Evolutionary conservation across 2,888 invertebrate species (phyloP), one percentile per base, ranked within the genome.

Genomic region (Apodemia hepburni): DNA sequence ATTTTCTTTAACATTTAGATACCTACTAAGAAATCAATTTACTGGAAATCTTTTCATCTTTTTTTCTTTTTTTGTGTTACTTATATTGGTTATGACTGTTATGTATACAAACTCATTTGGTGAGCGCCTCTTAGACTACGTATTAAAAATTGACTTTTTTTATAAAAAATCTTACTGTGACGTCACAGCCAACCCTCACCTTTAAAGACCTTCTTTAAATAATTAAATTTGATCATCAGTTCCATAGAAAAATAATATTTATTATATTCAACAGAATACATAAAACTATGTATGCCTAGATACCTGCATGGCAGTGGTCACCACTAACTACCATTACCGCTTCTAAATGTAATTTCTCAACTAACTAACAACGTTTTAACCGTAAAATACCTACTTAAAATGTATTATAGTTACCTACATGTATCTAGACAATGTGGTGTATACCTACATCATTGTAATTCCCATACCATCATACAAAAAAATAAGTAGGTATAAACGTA

Each of bases 401-500:
- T 54, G 18, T 54, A 15, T 22, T 22, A 22, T 54, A 54, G 17
- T 49, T 51, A 54, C 27, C 54, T 22, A 2, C 9, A 27, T 54
- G 27, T 11, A 27, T 15, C 12, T 22, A 54, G 12, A 54, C 27
- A 54, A 54, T 54, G 27, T 22, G 12, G 12, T 22, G 7, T 54
- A 15, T 22, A 7, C 54, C 27, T 54, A 27, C 15, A 54, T 22
- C 22, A 11, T 18, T 51, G 51, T 54, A 27, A 27, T 54, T 22
- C 22, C 22, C 18, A 54, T 54, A 54, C 51, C 51, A 54, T 54
- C 51, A 18, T 4, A 49, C 51, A 51, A 51, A 51, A 51, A 22
- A 0, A 22, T 18, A 51, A 18, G 22, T 51, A 51, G 51, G 51
- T 51, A 51, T 51, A 5, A 18, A 51, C 27, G 51, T 51, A 51